Percentiles rank a stretch among this genome's conserved stretches.
Evolutionary conservation across 53 echinoderm and acorn worm species (phyloP).

Genomic region (Pentamera pediparva): DNA sequence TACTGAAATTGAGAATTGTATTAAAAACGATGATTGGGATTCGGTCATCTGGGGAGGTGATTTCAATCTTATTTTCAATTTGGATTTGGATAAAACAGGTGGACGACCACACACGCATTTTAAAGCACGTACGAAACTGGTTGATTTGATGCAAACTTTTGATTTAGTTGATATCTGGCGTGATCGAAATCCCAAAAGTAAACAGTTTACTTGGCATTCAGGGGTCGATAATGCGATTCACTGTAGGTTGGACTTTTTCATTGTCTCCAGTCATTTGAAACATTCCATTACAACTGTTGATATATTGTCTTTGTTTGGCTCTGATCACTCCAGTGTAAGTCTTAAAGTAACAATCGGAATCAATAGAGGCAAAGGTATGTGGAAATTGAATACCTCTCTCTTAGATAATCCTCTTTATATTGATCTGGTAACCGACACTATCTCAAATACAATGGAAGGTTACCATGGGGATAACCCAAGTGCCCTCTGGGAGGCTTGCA

Average conservation of each 20-base stretch:
- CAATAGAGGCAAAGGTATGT: background rate
- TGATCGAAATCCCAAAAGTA: background rate
- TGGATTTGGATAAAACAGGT: background rate
- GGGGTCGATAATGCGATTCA: background rate
- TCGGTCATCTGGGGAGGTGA: background rate
- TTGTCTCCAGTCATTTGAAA: background rate
- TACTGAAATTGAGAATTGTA: background rate
- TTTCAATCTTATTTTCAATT: background rate
- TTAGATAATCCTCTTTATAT: background rate
- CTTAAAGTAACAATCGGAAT: background rate
- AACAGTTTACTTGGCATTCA: background rate
- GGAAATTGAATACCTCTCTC: background rate
- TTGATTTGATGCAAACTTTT: background rate
- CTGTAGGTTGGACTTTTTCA: background rate
- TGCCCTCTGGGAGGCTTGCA: background rate
- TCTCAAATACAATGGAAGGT: background rate
- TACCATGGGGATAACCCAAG: background rate
- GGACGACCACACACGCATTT: background rate
- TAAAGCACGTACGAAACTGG: background rate
- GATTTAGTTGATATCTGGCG: conserved; percentile 1
- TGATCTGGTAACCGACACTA: background rate
- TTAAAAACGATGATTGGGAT: background rate
- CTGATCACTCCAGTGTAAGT: background rate
- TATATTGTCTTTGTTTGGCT: background rate
- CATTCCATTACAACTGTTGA: background rate